Evolutionary conservation across 2,888 invertebrate species (phyloP), one percentile per base, ranked within the genome.

Genomic region (Pinctada fucata): DNA sequence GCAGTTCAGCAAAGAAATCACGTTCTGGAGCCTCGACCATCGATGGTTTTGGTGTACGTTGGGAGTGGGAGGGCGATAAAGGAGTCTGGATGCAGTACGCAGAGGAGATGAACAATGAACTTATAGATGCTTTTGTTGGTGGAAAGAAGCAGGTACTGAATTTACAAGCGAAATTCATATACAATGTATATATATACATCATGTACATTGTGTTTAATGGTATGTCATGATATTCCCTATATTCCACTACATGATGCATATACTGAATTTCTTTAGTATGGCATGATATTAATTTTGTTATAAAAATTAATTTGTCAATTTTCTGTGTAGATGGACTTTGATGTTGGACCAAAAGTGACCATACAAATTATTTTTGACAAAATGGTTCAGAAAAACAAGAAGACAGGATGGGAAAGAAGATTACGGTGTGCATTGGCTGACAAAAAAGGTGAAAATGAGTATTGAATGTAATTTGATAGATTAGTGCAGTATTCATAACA

Each of bases 41-140:
- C 45, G 71, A 64, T 68, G 82, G 79, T 4, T 47, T 93, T 93
- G 89, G 95, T 95, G 52, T 94, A 13, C 81, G 85, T 4, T 91
- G 89, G 89, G 90, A 91, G 75, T 90, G 87, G 89, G 90, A 91
- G 78, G 88, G 84, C 1, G 90, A 90, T 78, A 85, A 87, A 10
- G 82, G 82, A 16, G 85, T 82, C n/a, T 91, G 91, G 91, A 87
- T 84, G 2, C 82, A 84, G 47, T 91, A 87, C 75, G 75, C 84
- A 49, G 79, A 82, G 10, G 75, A 85, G 16, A 78, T 84, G 52
- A 86, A 87, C 71, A 67, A 76, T 4, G 45, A 77, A 1, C 75
- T 91, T 31, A 82, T 83, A 6, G 81, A 85, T 13, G 90, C 89
- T 3, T 88, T 82, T 75, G 83, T 82, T 47, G 81, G 72, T 48